Evolutionary conservation across 2,888 invertebrate species (phyloP).

Genomic region (Tachina grossa): DNA sequence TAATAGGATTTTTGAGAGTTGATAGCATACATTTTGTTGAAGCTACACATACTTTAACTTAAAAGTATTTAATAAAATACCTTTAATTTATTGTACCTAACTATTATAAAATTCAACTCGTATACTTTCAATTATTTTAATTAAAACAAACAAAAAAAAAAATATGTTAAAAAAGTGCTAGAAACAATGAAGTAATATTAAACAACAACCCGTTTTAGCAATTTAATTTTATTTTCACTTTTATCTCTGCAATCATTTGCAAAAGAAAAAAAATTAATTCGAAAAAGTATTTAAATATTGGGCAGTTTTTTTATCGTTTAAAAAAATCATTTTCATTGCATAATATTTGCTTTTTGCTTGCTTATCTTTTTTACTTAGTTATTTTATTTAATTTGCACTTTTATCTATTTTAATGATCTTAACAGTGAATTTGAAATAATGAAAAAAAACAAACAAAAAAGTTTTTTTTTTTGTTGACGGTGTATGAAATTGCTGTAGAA

Average conservation of each 20-base stretch:
- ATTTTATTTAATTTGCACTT: constrained; percentile 26
- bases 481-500: not conserved
- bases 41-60: too few relatives aligned
- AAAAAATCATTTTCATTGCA: constrained; percentile 15
- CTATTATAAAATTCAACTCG: not conserved
- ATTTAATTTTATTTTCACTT: constrained; percentile 31
- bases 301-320: not conserved
- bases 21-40: too few relatives aligned
- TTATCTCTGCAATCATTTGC: constrained; percentile 32
- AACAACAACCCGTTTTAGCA: constrained; percentile 14
- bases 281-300: constrained; percentile 30
- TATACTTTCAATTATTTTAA: constrained; percentile 36
- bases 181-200: not conserved
- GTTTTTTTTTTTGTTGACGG: too few relatives aligned
- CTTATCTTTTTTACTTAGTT: not conserved
- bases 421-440: constrained; percentile 21
- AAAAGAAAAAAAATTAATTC: constrained; percentile 1
- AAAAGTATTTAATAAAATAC: too few relatives aligned
- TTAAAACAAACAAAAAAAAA: constrained; percentile 16
- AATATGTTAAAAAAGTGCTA: not conserved
- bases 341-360: not conserved
- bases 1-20: too few relatives aligned
- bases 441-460: not conserved
- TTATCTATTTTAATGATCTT: constrained; percentile 22
- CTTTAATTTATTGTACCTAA: not conserved